Percentiles rank a stretch among this genome's conserved stretches.
Conservation (phyloP, 2,888 invertebrate genomes). For the Drosophila leonis region DNA sequence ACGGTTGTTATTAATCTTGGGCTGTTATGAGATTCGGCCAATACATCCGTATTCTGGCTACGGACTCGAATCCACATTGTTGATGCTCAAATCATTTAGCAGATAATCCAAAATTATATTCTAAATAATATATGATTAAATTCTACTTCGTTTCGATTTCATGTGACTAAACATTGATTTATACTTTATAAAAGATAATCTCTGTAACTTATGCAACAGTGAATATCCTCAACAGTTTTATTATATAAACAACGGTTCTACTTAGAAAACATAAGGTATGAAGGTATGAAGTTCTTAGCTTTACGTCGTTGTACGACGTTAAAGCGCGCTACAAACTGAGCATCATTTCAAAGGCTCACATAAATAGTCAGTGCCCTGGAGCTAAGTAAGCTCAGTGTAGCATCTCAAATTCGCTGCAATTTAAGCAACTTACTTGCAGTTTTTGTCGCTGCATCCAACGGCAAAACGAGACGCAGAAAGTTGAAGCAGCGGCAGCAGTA, state of each 20-base stretch:
- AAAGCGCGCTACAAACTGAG: constrained; percentile 39
- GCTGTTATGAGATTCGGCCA: too few species aligned
- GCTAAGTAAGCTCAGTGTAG: constrained; percentile 67
- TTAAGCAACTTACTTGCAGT: constrained; percentile 79
- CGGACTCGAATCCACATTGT: too few species aligned
- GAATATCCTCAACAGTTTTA: background rate
- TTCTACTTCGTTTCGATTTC: background rate
- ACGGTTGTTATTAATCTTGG: background rate
- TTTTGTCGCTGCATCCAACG: constrained; percentile 72
- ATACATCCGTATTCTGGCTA: too few species aligned
- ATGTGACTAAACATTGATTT: background rate
- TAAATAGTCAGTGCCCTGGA: constrained; percentile 29
- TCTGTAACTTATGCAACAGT: background rate
- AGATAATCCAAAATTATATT: background rate
- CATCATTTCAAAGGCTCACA: constrained; percentile 15
- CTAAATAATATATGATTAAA: background rate
- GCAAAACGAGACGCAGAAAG: constrained; percentile 35
- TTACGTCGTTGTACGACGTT: constrained; percentile 7
- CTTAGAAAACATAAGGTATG: constrained; percentile 8
- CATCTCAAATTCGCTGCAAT: constrained; percentile 69
- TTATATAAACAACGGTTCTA: constrained; percentile 2
- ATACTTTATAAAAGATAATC: background rate
- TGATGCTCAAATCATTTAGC: too few species aligned
- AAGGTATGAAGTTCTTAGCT: constrained; percentile 37
- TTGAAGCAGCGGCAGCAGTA: constrained; percentile 16